Base-by-base conservation (phyloP, 2,113 vertebrate species). In the Psilopsiagon aurifrons region DNA sequence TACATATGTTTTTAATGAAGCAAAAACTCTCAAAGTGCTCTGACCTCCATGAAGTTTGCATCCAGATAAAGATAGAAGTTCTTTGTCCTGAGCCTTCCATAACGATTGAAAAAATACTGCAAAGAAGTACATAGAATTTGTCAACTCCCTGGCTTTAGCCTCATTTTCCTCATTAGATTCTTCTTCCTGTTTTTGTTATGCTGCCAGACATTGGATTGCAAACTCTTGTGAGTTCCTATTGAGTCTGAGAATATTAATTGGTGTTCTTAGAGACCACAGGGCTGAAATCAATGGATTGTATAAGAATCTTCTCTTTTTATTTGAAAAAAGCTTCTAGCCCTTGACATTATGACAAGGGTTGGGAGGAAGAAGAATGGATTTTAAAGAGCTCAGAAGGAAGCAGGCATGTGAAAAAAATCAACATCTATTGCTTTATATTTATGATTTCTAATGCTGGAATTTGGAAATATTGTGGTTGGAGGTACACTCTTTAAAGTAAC, bases 91-190 rank as follows among this genome's bases (percentile, higher is more conserved):
- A 79, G n/a, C 33, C 20, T 73, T 93, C 46, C 49, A 46, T 18
- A 43, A 81, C 83, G 17, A 83, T 5, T 19, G 28, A 44, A 77
- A 73, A 83, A 49, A 83, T 33, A 80, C 9, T 74, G 31, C 47
- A 63, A 49, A 82, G 31, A 89, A 69, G 8, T 67, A 52, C 22
- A 59, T 35, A 62, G 17, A 83, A 84, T 68, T 78, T 92, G 43
- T 67, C 62, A 77, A 68, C 28, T 90, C 41, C 24, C 35, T 86
- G 68, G 35, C 11, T 80, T 93, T 51, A 78, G 43, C 25, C 51
- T 74, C 17, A 31, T 93, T 97, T 93, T 88, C 27, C 63, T 94
- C 37, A 73, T 87, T 88, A 93, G 67, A 52, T 85, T 71, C 52
- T 79, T 83, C 39, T 52, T 83, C 55, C 70, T 78, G 79, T 70